Evolutionary conservation across 2,113 vertebrate species (phyloP), one percentile per base, ranked within the genome.

Genomic region (Amblyopsis rosae): DNA sequence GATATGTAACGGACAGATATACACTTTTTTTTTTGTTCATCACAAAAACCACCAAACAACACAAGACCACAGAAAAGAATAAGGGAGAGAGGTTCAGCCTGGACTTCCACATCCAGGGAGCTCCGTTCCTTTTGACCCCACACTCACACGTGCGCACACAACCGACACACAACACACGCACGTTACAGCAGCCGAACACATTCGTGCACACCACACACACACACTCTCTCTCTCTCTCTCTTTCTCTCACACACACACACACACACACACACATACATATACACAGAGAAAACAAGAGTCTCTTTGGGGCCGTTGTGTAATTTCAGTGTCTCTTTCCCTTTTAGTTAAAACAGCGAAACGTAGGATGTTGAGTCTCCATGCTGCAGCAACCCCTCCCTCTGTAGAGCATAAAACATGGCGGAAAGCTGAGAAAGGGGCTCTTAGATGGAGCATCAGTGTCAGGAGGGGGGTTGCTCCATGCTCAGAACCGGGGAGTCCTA

Each of bases 1-100:
- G 90, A 92, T 92, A 93, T 94, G 93, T 92, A 93, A 93, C 91
- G 92, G 92, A 94, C 93, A 92, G 90, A 93, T 94, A 94, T 92
- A 94, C 91, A 92, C 82, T 88, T 89, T 88, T 83, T 86, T 89
- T 88, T 26, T 26, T 81, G 88, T 88, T 86, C 77, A 90, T 92
- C 91, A 91, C 93, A 94, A 93, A 93, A 93, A 91, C 87, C 93
- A 94, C 93, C 79, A 87, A 92, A 94, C 93, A 89, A 94, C 91
- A 93, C 93, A 93, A 92, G 91, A 93, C 91, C 92, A 93, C 91
- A 88, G 90, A 92, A 92, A 93, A 80, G 86, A 91, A 90, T 84
- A 91, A 89, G 88, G 86, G 81, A 89, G 86, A 82, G 78, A 88
- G 81, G 82, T 86, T 82, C 83, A 72, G 53, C 67, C 83, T 85